Evolutionary conservation across 2,888 invertebrate species (phyloP).

Genomic region (Pterostichus niger): DNA sequence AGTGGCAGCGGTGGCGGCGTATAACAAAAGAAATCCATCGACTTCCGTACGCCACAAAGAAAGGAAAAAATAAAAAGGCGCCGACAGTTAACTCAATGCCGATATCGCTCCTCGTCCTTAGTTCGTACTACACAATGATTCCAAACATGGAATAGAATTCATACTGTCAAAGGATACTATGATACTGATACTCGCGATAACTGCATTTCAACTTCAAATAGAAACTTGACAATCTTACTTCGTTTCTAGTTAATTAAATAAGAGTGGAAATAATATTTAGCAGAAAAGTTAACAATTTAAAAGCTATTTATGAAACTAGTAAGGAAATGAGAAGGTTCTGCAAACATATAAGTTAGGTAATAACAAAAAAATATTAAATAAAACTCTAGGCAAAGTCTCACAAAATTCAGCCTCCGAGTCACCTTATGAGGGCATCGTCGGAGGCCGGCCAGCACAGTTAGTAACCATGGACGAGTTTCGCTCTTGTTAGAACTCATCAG

Average conservation of each 20-base stretch:
- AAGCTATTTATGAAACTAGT: too few relatives aligned
- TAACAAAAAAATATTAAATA: too few relatives aligned
- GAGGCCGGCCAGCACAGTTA: too few relatives aligned
- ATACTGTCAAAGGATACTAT: slow-evolving; percentile 16
- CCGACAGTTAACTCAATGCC: slow-evolving; percentile 50
- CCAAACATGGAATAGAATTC: slow-evolving; percentile 15
- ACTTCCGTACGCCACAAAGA: slow-evolving; percentile 50
- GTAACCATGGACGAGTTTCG: too few relatives aligned
- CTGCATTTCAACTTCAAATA: background rate
- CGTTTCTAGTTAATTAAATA: too few relatives aligned
- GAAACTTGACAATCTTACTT: background rate
- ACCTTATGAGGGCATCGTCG: too few relatives aligned
- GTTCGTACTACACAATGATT: slow-evolving; percentile 13
- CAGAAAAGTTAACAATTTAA: background rate
- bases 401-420: too few relatives aligned
- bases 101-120: slow-evolving; percentile 27
- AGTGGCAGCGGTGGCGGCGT: background rate
- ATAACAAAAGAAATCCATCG: slow-evolving; percentile 51
- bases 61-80: slow-evolving; percentile 40
- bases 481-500: too few relatives aligned
- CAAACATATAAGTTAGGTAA: too few relatives aligned
- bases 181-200: slow-evolving; percentile 14
- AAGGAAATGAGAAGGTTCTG: too few relatives aligned
- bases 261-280: too few relatives aligned
- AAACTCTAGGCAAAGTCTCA: too few relatives aligned